Evolutionary conservation across 2,797 vertebrate species (phyloP).

Genomic region (Enteromius unitaeniatus): DNA sequence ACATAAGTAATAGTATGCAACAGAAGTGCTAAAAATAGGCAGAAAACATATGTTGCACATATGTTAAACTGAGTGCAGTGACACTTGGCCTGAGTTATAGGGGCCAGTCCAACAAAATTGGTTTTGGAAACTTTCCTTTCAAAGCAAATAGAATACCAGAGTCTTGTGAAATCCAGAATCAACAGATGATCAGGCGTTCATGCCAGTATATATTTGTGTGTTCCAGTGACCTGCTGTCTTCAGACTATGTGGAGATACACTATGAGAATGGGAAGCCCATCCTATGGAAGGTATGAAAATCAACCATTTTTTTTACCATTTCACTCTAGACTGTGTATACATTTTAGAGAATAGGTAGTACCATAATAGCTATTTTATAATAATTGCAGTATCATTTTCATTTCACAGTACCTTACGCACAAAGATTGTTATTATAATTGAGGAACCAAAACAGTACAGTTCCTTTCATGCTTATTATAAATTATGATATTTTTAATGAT

Average conservation of each 20-base stretch:
- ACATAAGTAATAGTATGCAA: neutral
- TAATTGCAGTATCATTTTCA: neutral
- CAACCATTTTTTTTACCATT: neutral
- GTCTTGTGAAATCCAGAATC: conserved; percentile 8
- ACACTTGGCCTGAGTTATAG: conserved; percentile 4
- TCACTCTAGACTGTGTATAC: neutral
- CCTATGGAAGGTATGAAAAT: conserved; percentile 87
- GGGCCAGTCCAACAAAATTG: neutral
- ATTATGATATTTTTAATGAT: neutral
- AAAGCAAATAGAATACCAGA: conserved; percentile 5
- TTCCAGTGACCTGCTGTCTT: conserved; percentile 92
- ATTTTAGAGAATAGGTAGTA: neutral
- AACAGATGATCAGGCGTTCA: neutral
- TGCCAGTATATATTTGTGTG: conserved; percentile 54
- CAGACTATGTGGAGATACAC: conserved; percentile 96
- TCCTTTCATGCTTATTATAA: neutral
- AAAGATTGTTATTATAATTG: neutral
- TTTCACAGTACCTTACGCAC: neutral
- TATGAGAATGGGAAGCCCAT: conserved; percentile 89
- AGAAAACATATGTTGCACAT: conserved; percentile 16
- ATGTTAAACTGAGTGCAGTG: neutral
- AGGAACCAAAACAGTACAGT: neutral
- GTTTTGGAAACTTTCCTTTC: neutral
- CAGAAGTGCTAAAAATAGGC: neutral
- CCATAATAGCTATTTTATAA: neutral